Evolutionary conservation across 1,140 invertebrate genomes (phyloP).

Genomic region (Drosophila erecta): DNA sequence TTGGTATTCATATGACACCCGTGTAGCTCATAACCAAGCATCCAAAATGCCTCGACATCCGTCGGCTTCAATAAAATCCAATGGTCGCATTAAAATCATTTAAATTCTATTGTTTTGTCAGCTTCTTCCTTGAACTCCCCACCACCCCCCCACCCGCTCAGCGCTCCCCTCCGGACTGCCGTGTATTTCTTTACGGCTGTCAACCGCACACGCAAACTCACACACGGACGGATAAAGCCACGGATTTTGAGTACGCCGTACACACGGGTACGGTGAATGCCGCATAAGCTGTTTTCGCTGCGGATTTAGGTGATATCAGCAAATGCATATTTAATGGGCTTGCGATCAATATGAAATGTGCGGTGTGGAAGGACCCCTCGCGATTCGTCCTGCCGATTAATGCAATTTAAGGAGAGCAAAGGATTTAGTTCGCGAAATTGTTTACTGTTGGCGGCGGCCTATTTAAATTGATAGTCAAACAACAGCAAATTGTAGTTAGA

Average conservation of each 20-base stretch:
- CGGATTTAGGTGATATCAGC: constrained; percentile 76
- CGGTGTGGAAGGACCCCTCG: constrained; percentile 4
- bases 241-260: not conserved
- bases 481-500: too few relatives aligned
- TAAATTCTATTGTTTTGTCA: constrained; percentile 82
- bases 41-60: constrained; percentile 50
- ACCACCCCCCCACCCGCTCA: too few relatives aligned
- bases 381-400: constrained; percentile 38
- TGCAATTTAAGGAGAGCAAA: constrained; percentile 23
- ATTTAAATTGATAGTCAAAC: not conserved
- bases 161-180: constrained; percentile 46
- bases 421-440: not conserved
- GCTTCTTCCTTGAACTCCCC: constrained; percentile 33
- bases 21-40: constrained; percentile 58
- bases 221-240: not conserved
- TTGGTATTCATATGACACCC: constrained; percentile 74
- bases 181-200: constrained; percentile 57
- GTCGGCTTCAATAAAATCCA: constrained; percentile 77
- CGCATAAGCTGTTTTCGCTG: constrained; percentile 79
- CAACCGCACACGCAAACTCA: constrained; percentile 27
- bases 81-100: constrained; percentile 82
- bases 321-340: constrained; percentile 82
- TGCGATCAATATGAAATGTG: constrained; percentile 65
- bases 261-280: constrained; percentile 34
- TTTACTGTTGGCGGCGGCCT: not conserved